Conservation (phyloP, 2,797 vertebrate species). For the Catharus ustulatus region DNA sequence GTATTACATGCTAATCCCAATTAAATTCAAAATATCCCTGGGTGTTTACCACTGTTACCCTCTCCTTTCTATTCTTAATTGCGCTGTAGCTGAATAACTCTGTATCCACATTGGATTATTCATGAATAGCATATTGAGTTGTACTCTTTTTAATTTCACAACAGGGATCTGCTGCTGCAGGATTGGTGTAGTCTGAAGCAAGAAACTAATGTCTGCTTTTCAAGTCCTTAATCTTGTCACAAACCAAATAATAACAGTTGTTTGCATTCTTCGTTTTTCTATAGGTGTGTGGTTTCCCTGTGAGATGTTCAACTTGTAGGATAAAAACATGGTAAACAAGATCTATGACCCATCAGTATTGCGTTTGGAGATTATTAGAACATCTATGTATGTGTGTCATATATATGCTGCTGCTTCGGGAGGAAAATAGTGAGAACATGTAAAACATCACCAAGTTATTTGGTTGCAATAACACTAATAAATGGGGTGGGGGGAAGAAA, state of each 20-base stretch:
- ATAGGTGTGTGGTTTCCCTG: background rate
- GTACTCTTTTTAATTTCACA: background rate
- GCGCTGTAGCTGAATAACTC: slow-evolving; percentile 33
- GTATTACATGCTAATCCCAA: slow-evolving; percentile 52
- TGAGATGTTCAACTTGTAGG: background rate
- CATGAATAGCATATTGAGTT: slow-evolving; percentile 33
- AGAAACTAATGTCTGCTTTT: background rate
- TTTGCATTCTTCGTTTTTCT: background rate
- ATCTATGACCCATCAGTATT: background rate
- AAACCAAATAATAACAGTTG: background rate
- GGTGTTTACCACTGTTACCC: slow-evolving; percentile 46
- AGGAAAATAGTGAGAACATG: background rate
- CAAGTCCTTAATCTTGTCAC: background rate
- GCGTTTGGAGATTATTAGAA: background rate
- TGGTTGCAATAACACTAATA: background rate
- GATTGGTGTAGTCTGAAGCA: background rate
- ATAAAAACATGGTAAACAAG: background rate
- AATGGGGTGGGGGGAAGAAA: background rate
- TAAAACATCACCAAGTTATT: background rate
- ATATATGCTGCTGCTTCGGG: fast-evolving
- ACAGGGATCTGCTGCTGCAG: background rate
- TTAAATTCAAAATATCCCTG: slow-evolving; percentile 57
- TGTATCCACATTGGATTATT: slow-evolving; percentile 18
- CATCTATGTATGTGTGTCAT: background rate
- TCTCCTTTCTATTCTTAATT: slow-evolving; percentile 50